Evolutionary conservation across 1,140 invertebrate species (phyloP).

Genomic region (Drosophila sp.): DNA sequence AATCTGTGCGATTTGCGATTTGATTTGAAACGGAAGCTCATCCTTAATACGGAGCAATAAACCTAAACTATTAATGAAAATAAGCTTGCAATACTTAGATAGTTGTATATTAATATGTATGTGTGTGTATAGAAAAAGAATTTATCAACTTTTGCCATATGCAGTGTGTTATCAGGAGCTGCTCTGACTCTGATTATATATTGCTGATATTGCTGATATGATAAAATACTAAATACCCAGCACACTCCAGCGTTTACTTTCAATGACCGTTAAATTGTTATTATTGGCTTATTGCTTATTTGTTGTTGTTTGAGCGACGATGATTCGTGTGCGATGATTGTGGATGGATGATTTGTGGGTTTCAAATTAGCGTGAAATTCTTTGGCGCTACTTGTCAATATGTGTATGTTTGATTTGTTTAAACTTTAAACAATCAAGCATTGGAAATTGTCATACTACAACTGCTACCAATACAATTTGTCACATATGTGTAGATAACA

Average conservation of each 20-base stretch:
- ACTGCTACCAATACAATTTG: conserved; percentile 28
- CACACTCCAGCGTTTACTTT: conserved; percentile 33
- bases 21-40: conserved; percentile 43
- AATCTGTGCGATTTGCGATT: conserved; percentile 40
- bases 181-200: conserved; percentile 73
- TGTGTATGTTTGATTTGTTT: conserved; percentile 51
- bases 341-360: conserved; percentile 19
- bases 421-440: conserved; percentile 47
- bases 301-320: conserved; percentile 44
- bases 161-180: conserved; percentile 57
- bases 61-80: conserved; percentile 27
- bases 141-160: conserved; percentile 50
- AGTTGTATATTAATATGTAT: not conserved
- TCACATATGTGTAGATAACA: conserved; percentile 62
- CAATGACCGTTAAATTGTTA: conserved; percentile 68
- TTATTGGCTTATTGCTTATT: conserved; percentile 74
- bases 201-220: conserved; percentile 54
- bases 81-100: conserved; percentile 1
- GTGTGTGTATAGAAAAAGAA: conserved; percentile 20
- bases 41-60: conserved; percentile 24
- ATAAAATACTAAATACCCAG: conserved; percentile 49
- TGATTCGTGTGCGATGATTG: not conserved
- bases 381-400: not conserved
- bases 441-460: conserved; percentile 51
- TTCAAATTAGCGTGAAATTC: conserved; percentile 8